phyloP scores from a whole-genome alignment of 2,113 vertebrate genomes.

The Melanotaenia duboulayi region DNA sequence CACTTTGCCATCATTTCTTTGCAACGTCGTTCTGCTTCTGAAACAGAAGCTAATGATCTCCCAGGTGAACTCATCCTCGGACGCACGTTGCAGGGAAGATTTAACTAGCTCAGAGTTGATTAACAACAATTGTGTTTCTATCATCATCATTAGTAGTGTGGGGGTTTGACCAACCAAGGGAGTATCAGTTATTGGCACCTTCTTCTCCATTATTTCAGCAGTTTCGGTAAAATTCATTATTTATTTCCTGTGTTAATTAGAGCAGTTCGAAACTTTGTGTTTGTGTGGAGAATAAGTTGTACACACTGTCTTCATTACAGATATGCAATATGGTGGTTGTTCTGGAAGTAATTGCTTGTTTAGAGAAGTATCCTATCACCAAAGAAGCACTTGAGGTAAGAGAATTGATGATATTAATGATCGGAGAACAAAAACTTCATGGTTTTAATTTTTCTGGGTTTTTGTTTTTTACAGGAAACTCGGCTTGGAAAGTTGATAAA shows the following conservation, averaged over 20 bases:
- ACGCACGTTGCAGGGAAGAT: slow-evolving; percentile 38
- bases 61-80: slow-evolving; percentile 25
- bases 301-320: slow-evolving; percentile 69
- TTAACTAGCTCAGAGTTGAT: background rate
- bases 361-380: slow-evolving; percentile 99
- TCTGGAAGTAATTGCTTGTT: slow-evolving; percentile 95
- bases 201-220: background rate
- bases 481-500: slow-evolving; percentile 98
- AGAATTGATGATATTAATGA: background rate
- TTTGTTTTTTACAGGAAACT: slow-evolving; percentile 87
- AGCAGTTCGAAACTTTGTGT: background rate
- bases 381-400: slow-evolving; percentile 99
- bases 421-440: too few relatives aligned
- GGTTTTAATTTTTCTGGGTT: background rate
- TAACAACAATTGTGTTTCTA: too few relatives aligned
- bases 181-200: background rate
- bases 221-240: background rate
- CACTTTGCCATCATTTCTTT: slow-evolving; percentile 54
- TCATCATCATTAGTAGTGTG: background rate
- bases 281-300: background rate
- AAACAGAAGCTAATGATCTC: slow-evolving; percentile 38
- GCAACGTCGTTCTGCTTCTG: slow-evolving; percentile 27
- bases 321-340: slow-evolving; percentile 99
- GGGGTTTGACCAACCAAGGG: background rate
- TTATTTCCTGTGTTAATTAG: background rate